A percentile compares a stretch with the other conserved stretches of the same genome.
Evolutionary conservation across 2,113 vertebrate genomes (phyloP).

Genomic region (Anhinga anhinga): DNA sequence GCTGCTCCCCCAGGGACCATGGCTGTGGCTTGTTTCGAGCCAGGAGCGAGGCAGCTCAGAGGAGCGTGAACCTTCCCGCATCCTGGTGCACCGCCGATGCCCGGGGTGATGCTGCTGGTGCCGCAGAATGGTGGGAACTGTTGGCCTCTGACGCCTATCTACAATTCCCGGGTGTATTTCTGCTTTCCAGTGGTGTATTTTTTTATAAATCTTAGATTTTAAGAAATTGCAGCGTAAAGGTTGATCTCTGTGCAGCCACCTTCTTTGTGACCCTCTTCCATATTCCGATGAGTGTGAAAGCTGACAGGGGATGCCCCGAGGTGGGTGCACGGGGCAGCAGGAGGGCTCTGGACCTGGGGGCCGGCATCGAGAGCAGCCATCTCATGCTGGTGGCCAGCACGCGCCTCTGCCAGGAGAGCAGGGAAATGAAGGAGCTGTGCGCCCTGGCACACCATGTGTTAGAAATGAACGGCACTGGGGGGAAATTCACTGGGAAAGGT

Average conservation of each 20-base stretch:
- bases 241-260: not conserved
- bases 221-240: not conserved
- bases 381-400: not conserved
- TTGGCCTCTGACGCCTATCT: not conserved
- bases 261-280: not conserved
- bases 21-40: not conserved
- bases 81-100: not conserved
- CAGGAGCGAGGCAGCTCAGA: not conserved
- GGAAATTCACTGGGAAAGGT: slow-evolving; percentile 23
- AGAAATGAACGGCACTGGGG: not conserved
- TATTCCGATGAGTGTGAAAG: not conserved
- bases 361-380: not conserved
- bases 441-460: rapidly evolving
- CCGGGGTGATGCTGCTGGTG: not conserved
- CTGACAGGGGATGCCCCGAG: not conserved
- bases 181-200: not conserved
- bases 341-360: not conserved
- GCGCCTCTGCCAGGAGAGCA: not conserved
- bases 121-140: not conserved
- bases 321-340: not conserved
- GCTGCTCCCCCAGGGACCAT: rapidly evolving
- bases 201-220: not conserved
- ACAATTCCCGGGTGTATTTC: not conserved
- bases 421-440: not conserved
- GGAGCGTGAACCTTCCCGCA: not conserved